These are phyloP conservation scores for Actinia tenebrosa DNA, from an alignment of 64 coral and sea anemone species.

Conservation along the genomic window DNA sequence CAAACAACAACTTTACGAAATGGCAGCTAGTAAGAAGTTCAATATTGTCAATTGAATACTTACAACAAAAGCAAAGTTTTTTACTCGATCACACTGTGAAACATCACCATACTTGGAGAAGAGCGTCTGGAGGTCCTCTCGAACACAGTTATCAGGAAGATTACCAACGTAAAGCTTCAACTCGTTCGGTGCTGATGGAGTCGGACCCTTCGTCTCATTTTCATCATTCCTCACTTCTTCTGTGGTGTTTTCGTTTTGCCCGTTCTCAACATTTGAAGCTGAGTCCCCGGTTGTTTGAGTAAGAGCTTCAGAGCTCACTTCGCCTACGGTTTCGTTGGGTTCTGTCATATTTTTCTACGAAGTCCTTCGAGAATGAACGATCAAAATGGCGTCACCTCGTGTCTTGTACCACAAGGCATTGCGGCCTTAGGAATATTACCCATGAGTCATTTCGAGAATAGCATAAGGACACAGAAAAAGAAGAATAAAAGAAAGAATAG, in stretches of 20 bases:
- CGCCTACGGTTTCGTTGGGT: conserved; percentile 17
- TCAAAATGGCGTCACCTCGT: conserved; percentile 20
- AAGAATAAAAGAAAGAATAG: not conserved
- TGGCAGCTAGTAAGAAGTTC: too few relatives aligned
- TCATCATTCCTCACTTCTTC: not conserved
- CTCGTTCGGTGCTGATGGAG: conserved; percentile 43
- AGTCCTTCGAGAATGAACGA: not conserved
- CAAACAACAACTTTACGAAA: not conserved
- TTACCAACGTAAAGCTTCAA: conserved; percentile 89
- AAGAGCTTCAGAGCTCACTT: conserved; percentile 10
- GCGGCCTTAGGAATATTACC: not conserved
- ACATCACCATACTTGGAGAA: conserved; percentile 87
- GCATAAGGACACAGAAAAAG: not conserved
- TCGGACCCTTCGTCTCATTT: not conserved
- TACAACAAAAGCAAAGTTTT: conserved; percentile 97
- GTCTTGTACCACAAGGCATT: not conserved
- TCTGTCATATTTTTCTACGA: not conserved
- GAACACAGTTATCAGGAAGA: conserved; percentile 76
- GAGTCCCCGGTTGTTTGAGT: not conserved
- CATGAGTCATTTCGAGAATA: not conserved
- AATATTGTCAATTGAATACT: conserved; percentile 21
- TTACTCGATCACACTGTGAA: conserved; percentile 79
- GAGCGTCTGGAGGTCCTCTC: conserved; percentile 57
- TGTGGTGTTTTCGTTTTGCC: not conserved
- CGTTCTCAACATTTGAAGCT: not conserved